A percentile compares a stretch with the other conserved stretches of the same genome.
Evolutionary conservation across 1,140 invertebrate genomes (phyloP).

Genomic region (Drosophila kanapiae): DNA sequence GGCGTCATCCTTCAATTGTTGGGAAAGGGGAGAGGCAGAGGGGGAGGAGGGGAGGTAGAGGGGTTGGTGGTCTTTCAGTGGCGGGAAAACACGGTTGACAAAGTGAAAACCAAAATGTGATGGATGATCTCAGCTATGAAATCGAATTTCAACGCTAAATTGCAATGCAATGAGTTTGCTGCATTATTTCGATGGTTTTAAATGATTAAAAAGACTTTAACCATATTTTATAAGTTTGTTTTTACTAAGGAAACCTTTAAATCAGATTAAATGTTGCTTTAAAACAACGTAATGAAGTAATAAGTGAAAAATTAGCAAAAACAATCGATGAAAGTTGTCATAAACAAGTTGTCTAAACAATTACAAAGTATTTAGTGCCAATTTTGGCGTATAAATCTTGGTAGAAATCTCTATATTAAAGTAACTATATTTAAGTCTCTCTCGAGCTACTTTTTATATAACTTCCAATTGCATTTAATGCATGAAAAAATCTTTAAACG

Average conservation of each 20-base stretch:
- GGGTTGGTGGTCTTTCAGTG: background rate
- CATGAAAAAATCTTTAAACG: background rate
- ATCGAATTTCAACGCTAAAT: background rate
- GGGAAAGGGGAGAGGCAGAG: too few species aligned
- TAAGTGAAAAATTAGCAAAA: background rate
- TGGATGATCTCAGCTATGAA: conserved; percentile 49
- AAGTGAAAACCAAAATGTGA: conserved; percentile 57
- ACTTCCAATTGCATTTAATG: too few species aligned
- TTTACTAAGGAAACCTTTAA: too few species aligned
- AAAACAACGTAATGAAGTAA: background rate
- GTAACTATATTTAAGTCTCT: background rate
- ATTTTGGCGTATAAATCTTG: too few species aligned
- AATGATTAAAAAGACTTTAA: background rate
- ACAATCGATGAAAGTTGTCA: background rate
- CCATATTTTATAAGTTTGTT: too few species aligned
- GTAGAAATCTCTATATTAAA: background rate
- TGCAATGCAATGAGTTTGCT: background rate
- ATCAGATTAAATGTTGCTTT: too few species aligned
- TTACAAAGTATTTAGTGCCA: background rate
- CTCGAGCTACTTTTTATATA: background rate
- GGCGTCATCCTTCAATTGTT: conserved; percentile 47
- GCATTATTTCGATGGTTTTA: background rate
- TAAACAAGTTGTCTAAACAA: too few species aligned
- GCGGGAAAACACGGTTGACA: conserved; percentile 47
- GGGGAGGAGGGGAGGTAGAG: background rate